Conservation (phyloP, 1,140 invertebrate species). For the Formica exsecta region DNA sequence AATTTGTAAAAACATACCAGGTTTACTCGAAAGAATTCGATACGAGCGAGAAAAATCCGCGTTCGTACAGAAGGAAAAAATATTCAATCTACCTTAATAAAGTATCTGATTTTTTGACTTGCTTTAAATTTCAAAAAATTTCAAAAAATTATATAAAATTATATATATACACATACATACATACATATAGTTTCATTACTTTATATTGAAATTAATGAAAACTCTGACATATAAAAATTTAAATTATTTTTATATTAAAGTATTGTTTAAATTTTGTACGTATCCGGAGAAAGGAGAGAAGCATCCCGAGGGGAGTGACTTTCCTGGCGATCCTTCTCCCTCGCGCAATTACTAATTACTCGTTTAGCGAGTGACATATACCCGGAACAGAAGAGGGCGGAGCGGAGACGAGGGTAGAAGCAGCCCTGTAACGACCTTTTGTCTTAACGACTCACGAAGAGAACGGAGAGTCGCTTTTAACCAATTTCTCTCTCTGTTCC, state of each 20-base stretch:
- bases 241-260: slow-evolving; percentile 5
- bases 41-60: not conserved
- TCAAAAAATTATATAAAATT: too few relatives aligned
- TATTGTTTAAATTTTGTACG: not conserved
- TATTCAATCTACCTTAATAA: not conserved
- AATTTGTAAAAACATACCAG: slow-evolving; percentile 6
- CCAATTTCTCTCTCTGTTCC: not conserved
- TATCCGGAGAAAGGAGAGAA: slow-evolving; percentile 33
- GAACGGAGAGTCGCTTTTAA: slow-evolving; percentile 50
- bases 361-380: slow-evolving; percentile 77
- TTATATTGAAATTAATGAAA: slow-evolving; percentile 5
- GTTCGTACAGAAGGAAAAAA: not conserved
- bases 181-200: not conserved
- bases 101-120: too few relatives aligned
- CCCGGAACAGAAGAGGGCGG: slow-evolving; percentile 58
- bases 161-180: too few relatives aligned
- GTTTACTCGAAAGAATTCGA: not conserved
- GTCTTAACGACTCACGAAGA: slow-evolving; percentile 63
- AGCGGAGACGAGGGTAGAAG: slow-evolving; percentile 19
- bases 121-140: too few relatives aligned
- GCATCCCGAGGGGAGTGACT: slow-evolving; percentile 25
- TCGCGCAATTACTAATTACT: slow-evolving; percentile 80
- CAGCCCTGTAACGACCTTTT: slow-evolving; percentile 69
- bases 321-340: slow-evolving; percentile 38
- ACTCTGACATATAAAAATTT: not conserved